Evolutionary conservation across 2,113 vertebrate species (phyloP), one percentile per base, ranked within the genome.

Genomic region (Oxygymnocypris stewartii): DNA sequence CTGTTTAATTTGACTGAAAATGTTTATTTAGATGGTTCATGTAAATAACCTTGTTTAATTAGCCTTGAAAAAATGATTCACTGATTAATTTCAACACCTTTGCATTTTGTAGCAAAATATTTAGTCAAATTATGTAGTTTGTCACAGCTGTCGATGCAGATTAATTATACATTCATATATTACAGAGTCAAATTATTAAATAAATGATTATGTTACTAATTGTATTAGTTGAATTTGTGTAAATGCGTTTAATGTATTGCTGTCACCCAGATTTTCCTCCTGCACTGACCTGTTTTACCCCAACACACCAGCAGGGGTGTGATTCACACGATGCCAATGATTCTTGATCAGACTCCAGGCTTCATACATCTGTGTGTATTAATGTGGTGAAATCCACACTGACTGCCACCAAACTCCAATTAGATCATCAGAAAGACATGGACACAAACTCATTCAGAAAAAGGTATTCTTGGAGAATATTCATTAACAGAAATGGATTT

Each of bases 381-480:
- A 23, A 54, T 54, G 49, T n/a, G 69, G 31, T 25, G 51, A 84
- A 69, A 57, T 40, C 40, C 49, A 7, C 69, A 74, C 82, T 47
- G 42, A 69, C 40, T 51, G 80, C 65, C 63, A 18, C 80, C 80
- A 47, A 59, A 59, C 28, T 37, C 3, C 49, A 57, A 54, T 74
- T 74, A 18, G 67, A 74, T 40, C 65, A 83, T 51, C 82, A 57
- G 49, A 84, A 31, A 83, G 2, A 84, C 65, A 13, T 25, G 63
- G 79, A 67, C n/a, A 47, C n/a, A 47, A 82, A 47, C 59, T 28
- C 81, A 71, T 82, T 69, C 61, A 69, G 80, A 82, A 82, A 49
- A 42, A 31, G 28, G 28, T 31, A 31, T 31, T 31, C 28, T 31
- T 31, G 28, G 28, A 31, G 28, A 31, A 31, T 31, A 31, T 31